These are phyloP conservation scores for Pantherophis vulpinus DNA, from an alignment of 2,797 vertebrate genomes.

Conservation along the genomic window DNA sequence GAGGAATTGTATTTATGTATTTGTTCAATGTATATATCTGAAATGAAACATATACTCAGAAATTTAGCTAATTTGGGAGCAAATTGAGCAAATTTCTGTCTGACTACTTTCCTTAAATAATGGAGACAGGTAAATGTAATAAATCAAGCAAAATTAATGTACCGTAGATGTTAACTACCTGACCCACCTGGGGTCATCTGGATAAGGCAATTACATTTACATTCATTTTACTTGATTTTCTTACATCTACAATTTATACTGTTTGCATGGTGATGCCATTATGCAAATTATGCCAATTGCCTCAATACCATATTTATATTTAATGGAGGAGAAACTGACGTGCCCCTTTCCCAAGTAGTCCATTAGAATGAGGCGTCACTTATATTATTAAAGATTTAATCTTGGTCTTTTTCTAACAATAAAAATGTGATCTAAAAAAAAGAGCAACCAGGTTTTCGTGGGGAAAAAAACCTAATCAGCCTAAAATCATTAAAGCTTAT, in stretches of 20 bases:
- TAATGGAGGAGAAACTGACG: neutral
- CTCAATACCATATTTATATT: neutral
- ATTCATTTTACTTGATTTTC: neutral
- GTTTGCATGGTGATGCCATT: neutral
- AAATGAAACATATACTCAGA: neutral
- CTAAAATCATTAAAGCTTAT: neutral
- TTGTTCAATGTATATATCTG: neutral
- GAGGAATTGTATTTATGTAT: neutral
- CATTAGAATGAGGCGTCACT: neutral
- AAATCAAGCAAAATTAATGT: too few species aligned
- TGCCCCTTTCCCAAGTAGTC: neutral
- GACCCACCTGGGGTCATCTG: neutral
- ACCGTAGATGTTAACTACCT: too few species aligned
- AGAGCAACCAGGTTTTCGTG: neutral
- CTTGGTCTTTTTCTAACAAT: constrained; percentile 18
- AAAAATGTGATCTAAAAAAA: constrained; percentile 2
- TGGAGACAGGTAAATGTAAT: neutral
- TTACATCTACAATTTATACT: neutral
- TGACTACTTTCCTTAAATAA: neutral
- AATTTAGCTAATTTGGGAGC: neutral
- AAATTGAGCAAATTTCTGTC: neutral
- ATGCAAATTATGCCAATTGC: neutral
- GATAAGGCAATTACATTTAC: neutral
- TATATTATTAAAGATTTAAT: constrained; percentile 17
- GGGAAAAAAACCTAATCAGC: neutral